Base-by-base conservation (phyloP, 2,888 invertebrate genomes). In the Formica aserva region DNA sequence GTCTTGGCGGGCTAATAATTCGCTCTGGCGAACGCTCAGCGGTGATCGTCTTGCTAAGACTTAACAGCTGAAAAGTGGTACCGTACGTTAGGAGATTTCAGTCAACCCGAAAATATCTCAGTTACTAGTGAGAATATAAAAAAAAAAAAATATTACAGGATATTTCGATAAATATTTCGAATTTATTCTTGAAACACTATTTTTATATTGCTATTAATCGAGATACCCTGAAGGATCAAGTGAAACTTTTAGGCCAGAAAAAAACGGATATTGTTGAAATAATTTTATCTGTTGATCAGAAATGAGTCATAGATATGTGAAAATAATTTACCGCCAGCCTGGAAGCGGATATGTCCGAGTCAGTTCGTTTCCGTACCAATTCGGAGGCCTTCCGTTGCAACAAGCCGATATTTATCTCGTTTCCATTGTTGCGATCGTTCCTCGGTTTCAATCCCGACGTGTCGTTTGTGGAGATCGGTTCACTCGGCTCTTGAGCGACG, bases 401-500 rank as follows among this genome's bases (percentile, higher is more conserved):
- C 1, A 32, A 0, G 18, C 29, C 9, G n/a, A 3, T 13, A 41
- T 35, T 6, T 35, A 57, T 9, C n/a, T n/a, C 1, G 1, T 29
- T 15, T 11, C 66, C 52, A 29, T 60, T 38, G 0, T 75, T 41
- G 32, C 13, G 1, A 26, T 63, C 45, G 6, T 26, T 29, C 22
- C 11, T 66, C 22, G n/a, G 8, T 9, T 26, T 91, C 88, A 22
- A 88, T 82, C 0, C 26, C 60, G 6, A 0, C 13, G 0, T 48
- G 1, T 48, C 18, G 52, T 35, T 8, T 29, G 9, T 15, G 32
- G 8, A 18, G 41, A 26, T 66, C 41, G 18, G 9, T 32, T 1
- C 29, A 15, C 0, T 0, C 67, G 5, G 18, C 18, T 18, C 62
- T 18, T 55, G 72, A 52, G n/a, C 18, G 1, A 13, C 41, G 41